Percentiles rank a stretch among this genome's conserved stretches.
Evolutionary conservation across 2,113 vertebrate species (phyloP).

Genomic region (Ursus arctos): DNA sequence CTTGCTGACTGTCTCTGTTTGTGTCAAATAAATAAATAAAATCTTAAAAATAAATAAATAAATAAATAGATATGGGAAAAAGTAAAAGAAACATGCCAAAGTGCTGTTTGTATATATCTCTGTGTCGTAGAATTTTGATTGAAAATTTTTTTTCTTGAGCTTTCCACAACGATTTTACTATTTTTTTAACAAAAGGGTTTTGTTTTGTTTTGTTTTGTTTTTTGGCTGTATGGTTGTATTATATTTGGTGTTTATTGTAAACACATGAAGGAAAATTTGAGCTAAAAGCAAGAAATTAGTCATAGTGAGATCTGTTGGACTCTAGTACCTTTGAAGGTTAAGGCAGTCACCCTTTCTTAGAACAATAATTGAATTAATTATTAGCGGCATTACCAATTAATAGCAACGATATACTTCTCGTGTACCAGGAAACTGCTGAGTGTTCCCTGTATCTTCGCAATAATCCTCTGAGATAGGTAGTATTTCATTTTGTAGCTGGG

Average conservation of each 20-base stretch:
- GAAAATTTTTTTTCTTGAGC: not conserved
- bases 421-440: not conserved
- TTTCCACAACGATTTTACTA: conserved; percentile 15
- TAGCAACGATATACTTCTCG: not conserved
- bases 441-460: not conserved
- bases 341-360: not conserved
- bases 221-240: not conserved
- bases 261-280: not conserved
- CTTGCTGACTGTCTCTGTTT: too few species aligned
- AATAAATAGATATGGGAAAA: not conserved
- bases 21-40: too few species aligned
- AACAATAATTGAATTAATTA: conserved; percentile 9
- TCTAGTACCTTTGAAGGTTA: not conserved
- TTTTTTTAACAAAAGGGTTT: not conserved
- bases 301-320: not conserved
- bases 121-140: not conserved
- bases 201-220: not conserved
- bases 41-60: too few species aligned
- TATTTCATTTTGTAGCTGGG: not conserved
- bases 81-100: not conserved
- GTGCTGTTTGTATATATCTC: not conserved
- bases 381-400: not conserved
- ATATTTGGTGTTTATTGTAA: not conserved
- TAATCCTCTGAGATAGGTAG: not conserved
- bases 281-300: not conserved